Evolutionary conservation across 2,797 vertebrate genomes (phyloP), one percentile per base, ranked within the genome.

Genomic region (Phalloptychus januarius): DNA sequence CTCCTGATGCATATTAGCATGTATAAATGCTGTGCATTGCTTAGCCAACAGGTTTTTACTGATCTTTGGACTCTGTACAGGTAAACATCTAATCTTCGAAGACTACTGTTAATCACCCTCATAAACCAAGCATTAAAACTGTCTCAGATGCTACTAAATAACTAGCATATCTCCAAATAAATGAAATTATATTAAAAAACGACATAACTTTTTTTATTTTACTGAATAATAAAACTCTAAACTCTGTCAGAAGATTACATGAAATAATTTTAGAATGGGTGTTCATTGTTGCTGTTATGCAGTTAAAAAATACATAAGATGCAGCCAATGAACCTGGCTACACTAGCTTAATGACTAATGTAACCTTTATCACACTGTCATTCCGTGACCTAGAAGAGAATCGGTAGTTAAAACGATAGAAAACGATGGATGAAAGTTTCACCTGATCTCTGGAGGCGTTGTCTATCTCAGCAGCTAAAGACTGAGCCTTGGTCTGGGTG

Each of bases 401-500:
- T 38, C 33, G 40, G 31, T 4, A 65, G 12, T 28, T 25, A 15
- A 12, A 42, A 4, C 23, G 6, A 69, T 13, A n/a, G 63, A 67
- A 40, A 38, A 67, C 11, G 20, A 23, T 38, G 63, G 63, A 11
- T 25, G 5, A 7, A 28, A 31, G 38, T 50, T 70, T 74, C 38
- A 83, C 98, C 98, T 99, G 97, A 86, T 99, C 98, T 28, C 97
- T 96, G 2, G 98, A 98, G 56, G 98, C 98, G 5, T 97, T 97
- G 75, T 99, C 98, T 58, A 99, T 99, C 93, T 99, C 98, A 0
- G 98, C 97, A 70, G 98, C 98, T 90, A 99, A 91, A 11, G 97
- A 99, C 92, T 99, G 97, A 73, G 98, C 98, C 95, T 98, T 99
- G 78, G 98, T 98, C 93, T 98, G 98, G 0, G 97, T 97, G 77